phyloP scores from a whole-genome alignment of 1,140 invertebrate genomes.

The Papilio dardanus region DNA sequence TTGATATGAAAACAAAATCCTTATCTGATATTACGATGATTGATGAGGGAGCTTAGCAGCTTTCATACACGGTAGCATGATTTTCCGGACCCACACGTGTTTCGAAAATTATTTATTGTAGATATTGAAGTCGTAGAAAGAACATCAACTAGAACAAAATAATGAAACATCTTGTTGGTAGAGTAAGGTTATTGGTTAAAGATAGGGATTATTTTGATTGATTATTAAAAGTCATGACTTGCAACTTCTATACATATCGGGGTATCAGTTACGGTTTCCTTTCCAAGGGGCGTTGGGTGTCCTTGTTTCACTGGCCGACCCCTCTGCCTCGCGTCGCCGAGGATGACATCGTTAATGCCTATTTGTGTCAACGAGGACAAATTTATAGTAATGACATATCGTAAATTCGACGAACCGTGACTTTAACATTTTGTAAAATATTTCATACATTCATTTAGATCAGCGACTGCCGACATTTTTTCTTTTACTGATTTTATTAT shows the following conservation, averaged over 20 bases:
- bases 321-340: background rate
- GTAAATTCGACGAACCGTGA: conserved; percentile 16
- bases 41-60: too few species aligned
- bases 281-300: conserved; percentile 2
- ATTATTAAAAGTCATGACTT: conserved; percentile 3
- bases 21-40: background rate
- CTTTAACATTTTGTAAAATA: conserved; percentile 3
- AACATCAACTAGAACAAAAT: background rate
- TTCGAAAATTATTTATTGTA: background rate
- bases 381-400: conserved; percentile 31
- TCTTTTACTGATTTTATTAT: background rate
- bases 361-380: conserved; percentile 31
- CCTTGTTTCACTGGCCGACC: conserved; percentile 11
- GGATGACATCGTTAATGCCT: conserved; percentile 31
- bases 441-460: background rate
- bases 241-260: background rate
- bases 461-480: background rate
- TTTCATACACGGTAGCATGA: too few species aligned
- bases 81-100: background rate
- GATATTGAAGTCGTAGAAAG: too few species aligned
- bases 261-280: background rate
- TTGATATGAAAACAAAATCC: background rate
- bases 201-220: background rate
- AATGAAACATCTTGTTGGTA: background rate
- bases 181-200: background rate